Percentiles rank a stretch among this genome's conserved stretches.
These are phyloP conservation scores for Monochamus saltuarius DNA, from an alignment of 1,140 invertebrate genomes.

Conservation along the genomic window DNA sequence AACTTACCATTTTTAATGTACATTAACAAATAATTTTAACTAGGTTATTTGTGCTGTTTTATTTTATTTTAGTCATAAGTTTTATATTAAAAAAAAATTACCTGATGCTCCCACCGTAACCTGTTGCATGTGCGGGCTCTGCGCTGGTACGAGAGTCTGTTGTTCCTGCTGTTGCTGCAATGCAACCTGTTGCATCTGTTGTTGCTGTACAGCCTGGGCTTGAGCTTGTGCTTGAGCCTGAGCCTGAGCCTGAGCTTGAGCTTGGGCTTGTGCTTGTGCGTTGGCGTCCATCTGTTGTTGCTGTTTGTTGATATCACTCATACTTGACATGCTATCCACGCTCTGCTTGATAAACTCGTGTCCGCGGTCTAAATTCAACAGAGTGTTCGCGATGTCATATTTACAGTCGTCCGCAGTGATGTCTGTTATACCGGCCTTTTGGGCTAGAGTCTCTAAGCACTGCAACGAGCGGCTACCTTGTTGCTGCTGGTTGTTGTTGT, in stretches of 20 bases:
- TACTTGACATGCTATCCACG: constrained; percentile 27
- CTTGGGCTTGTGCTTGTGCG: constrained; percentile 47
- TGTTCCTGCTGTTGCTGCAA: constrained; percentile 39
- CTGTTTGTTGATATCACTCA: constrained; percentile 36
- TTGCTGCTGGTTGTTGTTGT: constrained; percentile 26
- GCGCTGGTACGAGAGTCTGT: constrained; percentile 34
- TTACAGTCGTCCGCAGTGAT: constrained; percentile 65
- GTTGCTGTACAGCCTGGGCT: constrained; percentile 51
- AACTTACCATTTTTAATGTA: too few relatives aligned
- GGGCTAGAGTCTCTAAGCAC: constrained; percentile 65
- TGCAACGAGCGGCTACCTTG: constrained; percentile 57
- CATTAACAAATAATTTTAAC: too few relatives aligned
- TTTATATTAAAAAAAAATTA: too few relatives aligned
- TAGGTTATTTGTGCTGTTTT: too few relatives aligned
- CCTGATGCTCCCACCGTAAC: constrained; percentile 7
- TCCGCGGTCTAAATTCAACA: constrained; percentile 57
- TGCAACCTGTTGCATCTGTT: constrained; percentile 49
- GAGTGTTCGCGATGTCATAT: constrained; percentile 63
- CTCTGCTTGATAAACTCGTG: constrained; percentile 42
- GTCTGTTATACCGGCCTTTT: constrained; percentile 61
- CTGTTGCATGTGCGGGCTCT: constrained; percentile 58
- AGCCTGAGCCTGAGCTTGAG: constrained; percentile 47
- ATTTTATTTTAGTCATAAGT: too few relatives aligned
- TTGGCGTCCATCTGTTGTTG: constrained; percentile 43
- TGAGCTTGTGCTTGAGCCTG: constrained; percentile 50